Percentiles rank a stretch among this genome's conserved stretches.
Evolutionary conservation across 2,797 vertebrate species (phyloP).

Genomic region (Pelobates cultripes): DNA sequence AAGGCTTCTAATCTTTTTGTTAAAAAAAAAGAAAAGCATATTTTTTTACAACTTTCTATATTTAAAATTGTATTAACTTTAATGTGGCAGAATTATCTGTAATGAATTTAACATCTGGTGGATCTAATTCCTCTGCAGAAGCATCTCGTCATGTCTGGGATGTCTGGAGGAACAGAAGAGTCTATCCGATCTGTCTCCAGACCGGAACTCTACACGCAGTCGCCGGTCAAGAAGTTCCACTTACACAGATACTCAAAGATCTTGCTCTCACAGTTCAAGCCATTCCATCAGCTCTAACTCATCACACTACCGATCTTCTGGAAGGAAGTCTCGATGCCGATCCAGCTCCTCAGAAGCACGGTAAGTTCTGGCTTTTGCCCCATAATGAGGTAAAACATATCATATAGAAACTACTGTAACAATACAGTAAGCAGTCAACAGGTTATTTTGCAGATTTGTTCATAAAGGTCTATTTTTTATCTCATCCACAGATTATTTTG

Average conservation of each 20-base stretch:
- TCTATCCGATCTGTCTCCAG: conserved; percentile 59
- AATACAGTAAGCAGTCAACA: too few species aligned
- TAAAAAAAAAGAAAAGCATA: too few species aligned
- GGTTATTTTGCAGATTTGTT: too few species aligned
- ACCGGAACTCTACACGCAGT: conserved; percentile 63
- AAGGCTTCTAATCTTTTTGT: too few species aligned
- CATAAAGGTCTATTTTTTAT: too few species aligned
- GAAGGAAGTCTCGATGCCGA: conserved; percentile 78
- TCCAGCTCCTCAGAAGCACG: conserved; percentile 86
- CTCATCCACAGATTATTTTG: too few species aligned
- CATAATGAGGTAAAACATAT: too few species aligned
- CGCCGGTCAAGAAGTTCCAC: conserved; percentile 70
- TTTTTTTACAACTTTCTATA: too few species aligned
- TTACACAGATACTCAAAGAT: conserved; percentile 77
- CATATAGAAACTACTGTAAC: too few species aligned
- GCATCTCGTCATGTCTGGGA: conserved; percentile 70
- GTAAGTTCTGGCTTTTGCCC: conserved; percentile 61
- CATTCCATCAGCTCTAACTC: conserved; percentile 62
- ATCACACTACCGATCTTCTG: conserved; percentile 60
- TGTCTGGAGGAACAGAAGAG: conserved; percentile 69
- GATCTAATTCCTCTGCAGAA: conserved; percentile 66
- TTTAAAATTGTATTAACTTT: too few species aligned
- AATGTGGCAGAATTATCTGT: too few species aligned
- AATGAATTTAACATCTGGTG: neutral
- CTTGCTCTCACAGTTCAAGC: conserved; percentile 75